A percentile compares a stretch with the other conserved stretches of the same genome.
These are phyloP conservation scores for Drosophila aldrichi DNA, from an alignment of 2,888 invertebrate species.

Conservation along the genomic window DNA sequence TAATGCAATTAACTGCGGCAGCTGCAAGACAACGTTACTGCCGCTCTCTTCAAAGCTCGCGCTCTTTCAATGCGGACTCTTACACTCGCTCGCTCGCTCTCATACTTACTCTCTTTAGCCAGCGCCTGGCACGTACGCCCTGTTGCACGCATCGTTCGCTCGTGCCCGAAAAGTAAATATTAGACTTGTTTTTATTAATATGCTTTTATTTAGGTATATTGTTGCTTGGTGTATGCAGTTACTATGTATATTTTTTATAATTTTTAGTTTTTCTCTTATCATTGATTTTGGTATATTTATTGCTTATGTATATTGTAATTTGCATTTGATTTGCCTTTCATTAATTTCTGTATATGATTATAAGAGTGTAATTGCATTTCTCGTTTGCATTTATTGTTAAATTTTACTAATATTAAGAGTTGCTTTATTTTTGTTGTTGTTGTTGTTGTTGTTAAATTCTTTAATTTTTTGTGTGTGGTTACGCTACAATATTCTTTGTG, in stretches of 20 bases:
- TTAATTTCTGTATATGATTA: slow-evolving; percentile 37
- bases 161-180: slow-evolving; percentile 1
- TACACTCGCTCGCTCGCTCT: slow-evolving; percentile 31
- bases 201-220: slow-evolving; percentile 61
- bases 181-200: slow-evolving; percentile 41
- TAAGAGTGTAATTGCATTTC: slow-evolving; percentile 45
- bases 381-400: slow-evolving; percentile 46
- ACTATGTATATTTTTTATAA: slow-evolving; percentile 59
- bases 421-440: slow-evolving; percentile 22
- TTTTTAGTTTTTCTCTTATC: slow-evolving; percentile 30
- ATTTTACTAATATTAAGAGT: slow-evolving; percentile 63
- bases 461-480: slow-evolving; percentile 33
- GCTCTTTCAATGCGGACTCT: not conserved
- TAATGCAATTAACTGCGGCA: slow-evolving; percentile 62
- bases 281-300: slow-evolving; percentile 46
- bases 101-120: slow-evolving; percentile 27
- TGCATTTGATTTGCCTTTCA: slow-evolving; percentile 23
- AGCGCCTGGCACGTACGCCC: slow-evolving; percentile 47
- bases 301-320: slow-evolving; percentile 57
- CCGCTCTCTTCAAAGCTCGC: slow-evolving; percentile 56
- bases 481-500: slow-evolving; percentile 46
- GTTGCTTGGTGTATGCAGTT: slow-evolving; percentile 67
- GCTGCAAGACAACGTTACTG: slow-evolving; percentile 25
- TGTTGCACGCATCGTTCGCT: slow-evolving; percentile 60
- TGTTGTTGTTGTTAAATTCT: slow-evolving; percentile 58